phyloP scores from a whole-genome alignment of 2,797 vertebrate genomes.

The Trematomus bernacchii region DNA sequence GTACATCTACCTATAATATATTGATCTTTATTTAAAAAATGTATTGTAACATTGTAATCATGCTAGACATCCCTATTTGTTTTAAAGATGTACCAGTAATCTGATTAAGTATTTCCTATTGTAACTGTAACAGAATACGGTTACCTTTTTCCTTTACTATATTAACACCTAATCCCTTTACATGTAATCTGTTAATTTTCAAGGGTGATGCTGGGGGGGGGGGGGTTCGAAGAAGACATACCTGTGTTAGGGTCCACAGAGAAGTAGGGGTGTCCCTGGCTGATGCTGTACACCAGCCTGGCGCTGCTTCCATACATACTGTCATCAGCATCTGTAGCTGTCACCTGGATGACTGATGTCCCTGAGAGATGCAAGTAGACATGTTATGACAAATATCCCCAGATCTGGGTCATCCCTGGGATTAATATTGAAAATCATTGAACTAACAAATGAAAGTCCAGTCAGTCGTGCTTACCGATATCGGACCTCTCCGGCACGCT shows the following conservation, averaged over 20 bases:
- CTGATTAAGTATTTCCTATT: no score
- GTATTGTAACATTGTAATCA: no score
- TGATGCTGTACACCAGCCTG: constrained; percentile 94
- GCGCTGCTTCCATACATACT: constrained; percentile 94
- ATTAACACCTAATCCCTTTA: no score
- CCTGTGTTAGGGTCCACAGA: constrained; percentile 96
- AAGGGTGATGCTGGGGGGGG: no score
- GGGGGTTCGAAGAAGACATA: constrained; percentile 47
- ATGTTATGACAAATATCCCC: not conserved
- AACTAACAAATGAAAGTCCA: not conserved
- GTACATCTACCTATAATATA: no score
- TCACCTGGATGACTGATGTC: constrained; percentile 95
- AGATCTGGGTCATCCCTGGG: not conserved
- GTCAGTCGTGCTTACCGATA: constrained; percentile 85
- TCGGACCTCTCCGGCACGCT: constrained; percentile 94
- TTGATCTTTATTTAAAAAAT: no score
- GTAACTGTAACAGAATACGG: no score
- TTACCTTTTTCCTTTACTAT: no score
- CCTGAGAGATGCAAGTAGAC: constrained; percentile 79
- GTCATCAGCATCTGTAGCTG: constrained; percentile 95
- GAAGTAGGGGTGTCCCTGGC: constrained; percentile 96
- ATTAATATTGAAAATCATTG: not conserved
- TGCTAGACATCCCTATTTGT: no score
- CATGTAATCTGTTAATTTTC: no score
- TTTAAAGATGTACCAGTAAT: no score